Evolutionary conservation across 2,797 vertebrate genomes (phyloP), one percentile per base, ranked within the genome.

Genomic region (Oceanodroma leucorhoa): DNA sequence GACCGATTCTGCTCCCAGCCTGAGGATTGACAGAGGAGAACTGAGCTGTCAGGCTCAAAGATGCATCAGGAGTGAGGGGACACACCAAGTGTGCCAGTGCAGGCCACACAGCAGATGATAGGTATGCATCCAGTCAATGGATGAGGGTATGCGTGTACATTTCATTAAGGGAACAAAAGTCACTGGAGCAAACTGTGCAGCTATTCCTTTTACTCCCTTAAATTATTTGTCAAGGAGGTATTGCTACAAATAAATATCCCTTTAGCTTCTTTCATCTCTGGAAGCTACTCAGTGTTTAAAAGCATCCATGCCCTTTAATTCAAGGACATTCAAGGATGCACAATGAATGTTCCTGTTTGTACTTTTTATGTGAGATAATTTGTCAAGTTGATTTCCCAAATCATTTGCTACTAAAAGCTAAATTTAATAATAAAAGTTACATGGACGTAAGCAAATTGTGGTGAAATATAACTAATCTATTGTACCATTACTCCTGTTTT

Each of bases 211-310:
- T 65, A 62, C 21, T n/a, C 32, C 58, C 73, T 82, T 84, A 60
- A 88, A 67, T 95, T 87, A 79, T 83, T 85, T 76, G 57, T 90
- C 79, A 64, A 79, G 64, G 36, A 84, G 27, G 41, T 83, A 70
- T 54, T 89, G 45, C 80, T 91, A 64, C 54, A 93, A 73, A 94
- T 93, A 92, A 94, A 83, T 41, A 85, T 48, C 55, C 55, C 55
- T 87, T 84, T 87, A 64, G 58, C 48, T 83, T 94, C 66, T 76
- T 90, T 90, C 50, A 29, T 61, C 83, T 93, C 78, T 60, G 73
- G 82, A 93, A 91, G 46, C 62, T 86, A 55, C 38, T 76, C 85
- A 48, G 53, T 95, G 62, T 88, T 95, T 81, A 78, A 81, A 96
- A 84, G 40, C 67, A 95, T 57, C 51, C 55, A 11, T 80, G 81